Base-by-base conservation (phyloP, 1,140 invertebrate species). In the Bombus affinis region DNA sequence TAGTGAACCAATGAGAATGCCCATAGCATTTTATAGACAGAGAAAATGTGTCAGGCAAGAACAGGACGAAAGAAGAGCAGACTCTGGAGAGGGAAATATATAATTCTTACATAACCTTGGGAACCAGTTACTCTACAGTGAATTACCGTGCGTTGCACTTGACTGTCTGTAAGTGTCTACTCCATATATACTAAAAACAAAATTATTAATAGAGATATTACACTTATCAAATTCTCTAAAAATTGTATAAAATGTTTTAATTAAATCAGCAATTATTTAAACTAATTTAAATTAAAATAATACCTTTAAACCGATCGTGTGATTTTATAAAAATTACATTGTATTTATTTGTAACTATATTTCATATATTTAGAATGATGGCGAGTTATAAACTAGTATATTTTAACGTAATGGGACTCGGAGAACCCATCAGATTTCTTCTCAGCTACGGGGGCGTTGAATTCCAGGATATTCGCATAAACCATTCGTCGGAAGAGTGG, bases 351-450 rank as follows among this genome's bases (percentile, higher is more conserved):
- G 1, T 28, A 62, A 57, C 9, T 68, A 39, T 35, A 44, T 25
- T 70, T 72, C 39, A 32, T 1, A 53, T 18, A 62, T 44, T 25
- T 10, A 3, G 12, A 1, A 82, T 8, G 12, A 95, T 94, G 86
- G 85, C 94, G 53, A 92, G 81, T 28, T 96, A 96, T 92, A 96
- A 95, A 72, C 90, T 97, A 15, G 93, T 93, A 2, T 97, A 97
- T 87, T 97, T 97, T 92, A 95, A 96, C 81, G 92, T 96, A 62
- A 96, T 95, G 89, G 97, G 96, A 6, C 92, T 97, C 22, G 97
- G 94, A 18, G 97, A 97, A 88, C 94, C 96, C 1, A 95, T 96
- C 35, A 94, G 97, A 13, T 96, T 95, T 53, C 87, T 97, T 9
- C 91, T 97, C 9, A 94, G 93, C 12, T 96, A 97, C 86, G 95